Conservation (phyloP, 1,140 invertebrate species). For the Heliconius congener region DNA sequence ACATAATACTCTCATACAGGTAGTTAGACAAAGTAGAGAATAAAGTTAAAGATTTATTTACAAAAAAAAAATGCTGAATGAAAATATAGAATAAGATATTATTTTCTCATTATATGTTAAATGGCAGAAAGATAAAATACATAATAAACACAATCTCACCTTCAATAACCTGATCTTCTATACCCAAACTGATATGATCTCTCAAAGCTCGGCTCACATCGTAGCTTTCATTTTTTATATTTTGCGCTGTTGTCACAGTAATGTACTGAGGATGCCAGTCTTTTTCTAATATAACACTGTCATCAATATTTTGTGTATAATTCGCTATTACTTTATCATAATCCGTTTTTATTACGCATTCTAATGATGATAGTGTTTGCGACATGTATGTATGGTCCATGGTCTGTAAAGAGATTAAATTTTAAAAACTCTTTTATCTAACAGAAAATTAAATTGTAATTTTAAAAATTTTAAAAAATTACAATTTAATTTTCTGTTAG, state of each 20-base stretch:
- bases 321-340: constrained; percentile 67
- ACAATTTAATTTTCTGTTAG: background rate
- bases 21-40: no score
- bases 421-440: background rate
- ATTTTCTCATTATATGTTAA: no score
- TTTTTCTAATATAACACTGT: constrained; percentile 21
- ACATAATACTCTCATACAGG: no score
- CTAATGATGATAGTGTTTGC: constrained; percentile 60
- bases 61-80: no score
- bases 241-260: constrained; percentile 38
- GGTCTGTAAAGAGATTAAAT: constrained; percentile 46
- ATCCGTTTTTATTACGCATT: constrained; percentile 50
- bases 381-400: constrained; percentile 72
- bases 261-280: constrained; percentile 47
- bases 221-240: constrained; percentile 60
- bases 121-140: no score
- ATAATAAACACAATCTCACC: constrained; percentile 42
- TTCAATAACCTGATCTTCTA: constrained; percentile 59
- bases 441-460: background rate
- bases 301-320: constrained; percentile 36
- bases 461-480: no score
- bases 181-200: constrained; percentile 58
- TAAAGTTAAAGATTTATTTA: no score
- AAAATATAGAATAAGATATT: no score
- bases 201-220: constrained; percentile 55